Evolutionary conservation across 1,140 invertebrate species (phyloP), one percentile per base, ranked within the genome.

Genomic region (Listronotus oregonensis): DNA sequence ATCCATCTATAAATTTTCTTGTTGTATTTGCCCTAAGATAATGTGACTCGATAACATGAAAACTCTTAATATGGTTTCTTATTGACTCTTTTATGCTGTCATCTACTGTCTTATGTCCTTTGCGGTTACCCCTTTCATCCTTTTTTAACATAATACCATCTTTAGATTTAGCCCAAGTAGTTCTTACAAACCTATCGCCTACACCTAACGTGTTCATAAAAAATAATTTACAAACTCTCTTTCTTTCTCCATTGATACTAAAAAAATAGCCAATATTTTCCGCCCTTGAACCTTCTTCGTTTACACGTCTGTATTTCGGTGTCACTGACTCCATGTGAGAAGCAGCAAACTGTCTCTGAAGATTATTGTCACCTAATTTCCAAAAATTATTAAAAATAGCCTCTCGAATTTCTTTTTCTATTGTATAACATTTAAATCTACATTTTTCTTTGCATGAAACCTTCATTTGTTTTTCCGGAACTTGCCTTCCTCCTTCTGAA

Each of bases 1-100:
- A 57, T 54, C 77, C 73, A 66, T 74, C 72, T 8, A 80, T 75
- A 39, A 66, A 66, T 21, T 54, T 21, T 15, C 37, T 40, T 42
- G n/a, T 43, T n/a, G 64, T 61, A 14, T 55, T 15, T 1, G 32
- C 57, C 44, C 64, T 62, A 0, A 49, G 14, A 47, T 66, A 62
- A 55, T 66, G 57, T 6, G 12, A 37, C 2, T 27, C 21, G 5
- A 27, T 27, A 27, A 5, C 21, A 1, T 27, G 21, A 27, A 27
- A 27, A 27, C 21, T 27, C 1, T 27, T 27, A 27, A 27, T 27
- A 27, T 27, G 21, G 21, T 27, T 27, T 27, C n/a, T 27, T 27
- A 27, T 5, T 27, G 21, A 27, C 1, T 27, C 21, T 5, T 27
- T 27, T 27, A 27, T 27, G 21, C 21, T 5, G 21, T 27, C 21